A percentile compares a stretch with the other conserved stretches of the same genome.
Evolutionary conservation across 2,888 invertebrate genomes (phyloP).

Genomic region (Formica aserva): DNA sequence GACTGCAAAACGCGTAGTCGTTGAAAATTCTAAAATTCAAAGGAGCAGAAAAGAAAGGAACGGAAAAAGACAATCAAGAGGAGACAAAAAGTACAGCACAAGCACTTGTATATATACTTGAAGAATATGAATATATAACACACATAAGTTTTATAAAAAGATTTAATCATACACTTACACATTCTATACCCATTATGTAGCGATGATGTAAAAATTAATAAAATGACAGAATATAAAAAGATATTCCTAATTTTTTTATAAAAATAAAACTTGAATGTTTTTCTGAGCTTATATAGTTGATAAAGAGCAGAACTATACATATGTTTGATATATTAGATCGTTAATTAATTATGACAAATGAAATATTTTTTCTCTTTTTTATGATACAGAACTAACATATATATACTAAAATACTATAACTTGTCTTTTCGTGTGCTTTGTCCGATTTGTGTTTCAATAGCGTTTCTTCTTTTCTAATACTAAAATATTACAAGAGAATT

Average conservation of each 20-base stretch:
- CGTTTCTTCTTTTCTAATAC: conserved; percentile 4
- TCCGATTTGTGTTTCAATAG: background rate
- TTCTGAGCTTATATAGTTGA: background rate
- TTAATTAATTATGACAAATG: background rate
- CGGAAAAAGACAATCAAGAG: background rate
- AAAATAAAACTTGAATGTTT: background rate
- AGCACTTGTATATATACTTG: background rate
- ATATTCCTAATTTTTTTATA: background rate
- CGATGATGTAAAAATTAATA: conserved; percentile 5
- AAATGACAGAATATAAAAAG: background rate
- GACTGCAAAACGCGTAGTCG: background rate
- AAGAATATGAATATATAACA: background rate
- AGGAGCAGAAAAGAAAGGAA: background rate
- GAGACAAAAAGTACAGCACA: background rate
- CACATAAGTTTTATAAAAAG: conserved; percentile 5
- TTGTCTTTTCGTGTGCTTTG: background rate
- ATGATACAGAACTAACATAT: background rate
- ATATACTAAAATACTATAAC: background rate
- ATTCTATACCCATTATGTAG: background rate
- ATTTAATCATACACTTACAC: background rate
- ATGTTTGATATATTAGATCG: background rate
- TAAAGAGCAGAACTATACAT: background rate
- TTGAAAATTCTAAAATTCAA: background rate
- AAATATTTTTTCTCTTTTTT: conserved; percentile 1
- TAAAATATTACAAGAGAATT: conserved; percentile 13